Evolutionary conservation across 2,113 vertebrate species (phyloP), one percentile per base, ranked within the genome.

Genomic region (Sterna hirundo): DNA sequence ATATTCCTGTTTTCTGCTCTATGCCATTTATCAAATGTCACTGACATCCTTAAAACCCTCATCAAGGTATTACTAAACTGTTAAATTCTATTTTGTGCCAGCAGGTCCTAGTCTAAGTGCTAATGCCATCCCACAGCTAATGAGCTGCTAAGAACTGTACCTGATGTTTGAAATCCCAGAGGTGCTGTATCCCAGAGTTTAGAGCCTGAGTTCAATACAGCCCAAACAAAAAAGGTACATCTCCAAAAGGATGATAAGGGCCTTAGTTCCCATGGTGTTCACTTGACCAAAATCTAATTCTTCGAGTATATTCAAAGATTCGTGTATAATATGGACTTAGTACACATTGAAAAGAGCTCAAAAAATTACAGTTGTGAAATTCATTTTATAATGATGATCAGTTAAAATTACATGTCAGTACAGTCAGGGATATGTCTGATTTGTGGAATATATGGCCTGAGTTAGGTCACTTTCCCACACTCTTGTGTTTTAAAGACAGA

Each of bases 281-380:
- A 11, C 29, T 72, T 60, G 54, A 92, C 51, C 49, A 90, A 78
- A 92, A 81, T 44, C 20, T 46, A 57, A 29, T 85, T 78, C 47
- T 78, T 81, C 12, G 27, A 47, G 8, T 74, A 32, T 42, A 52
- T 40, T 51, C 13, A 55, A 78, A 90, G 44, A 38, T 29, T 68
- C 0, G 0, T 40, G 2, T 36, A 3, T 55, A 60, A 8, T 70
- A 5, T 47, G 15, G 32, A 42, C 10, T 6, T 38, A 15, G 8
- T 26, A 52, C 7, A 26, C 11, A 26, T 65, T 90, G 32, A 78
- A 62, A 65, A 58, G 21, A 58, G 5, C 2, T 30, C 25, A 61
- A 66, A 83, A 84, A 55, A n/a, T 16, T 32, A 26, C 30, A 52
- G 20, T 64, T 3, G 1, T 27, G 18, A 66, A 21, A 16, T 26